phyloP scores from a whole-genome alignment of 2,113 vertebrate species.

The Blennius ocellaris region DNA sequence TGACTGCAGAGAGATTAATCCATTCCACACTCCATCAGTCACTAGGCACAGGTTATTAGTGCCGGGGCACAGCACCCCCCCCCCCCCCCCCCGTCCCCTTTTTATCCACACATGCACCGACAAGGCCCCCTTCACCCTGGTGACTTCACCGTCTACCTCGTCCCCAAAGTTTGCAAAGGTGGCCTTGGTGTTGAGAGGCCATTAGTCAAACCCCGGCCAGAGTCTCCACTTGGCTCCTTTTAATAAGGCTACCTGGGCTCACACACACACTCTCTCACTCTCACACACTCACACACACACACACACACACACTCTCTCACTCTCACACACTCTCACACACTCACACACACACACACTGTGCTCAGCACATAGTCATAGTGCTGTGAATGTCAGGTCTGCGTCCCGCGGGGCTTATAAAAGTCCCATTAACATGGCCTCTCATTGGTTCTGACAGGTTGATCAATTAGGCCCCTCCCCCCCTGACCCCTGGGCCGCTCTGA shows the following conservation, averaged over 20 bases:
- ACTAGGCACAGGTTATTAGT: constrained; percentile 78
- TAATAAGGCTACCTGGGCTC: constrained; percentile 83
- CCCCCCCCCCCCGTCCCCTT: not conserved
- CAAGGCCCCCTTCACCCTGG: constrained; percentile 61
- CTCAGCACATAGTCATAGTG: constrained; percentile 69
- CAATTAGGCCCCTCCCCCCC: constrained; percentile 92
- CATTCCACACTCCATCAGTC: constrained; percentile 79
- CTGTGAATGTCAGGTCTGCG: constrained; percentile 85
- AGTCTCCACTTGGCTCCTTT: constrained; percentile 86
- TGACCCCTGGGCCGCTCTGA: constrained; percentile 89
- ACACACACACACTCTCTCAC: constrained; percentile 4
- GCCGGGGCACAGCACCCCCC: constrained; percentile 39
- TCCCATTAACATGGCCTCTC: constrained; percentile 96
- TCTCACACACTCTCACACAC: constrained; percentile 59
- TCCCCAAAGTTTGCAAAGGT: constrained; percentile 76
- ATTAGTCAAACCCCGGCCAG: constrained; percentile 87
- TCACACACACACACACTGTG: constrained; percentile 26
- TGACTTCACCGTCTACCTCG: constrained; percentile 63
- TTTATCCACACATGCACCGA: constrained; percentile 14
- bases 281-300: constrained; percentile 58
- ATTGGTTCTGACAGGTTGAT: constrained; percentile 95
- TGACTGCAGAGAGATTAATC: constrained; percentile 77
- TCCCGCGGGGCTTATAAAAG: constrained; percentile 94
- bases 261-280: constrained; percentile 36
- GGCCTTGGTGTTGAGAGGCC: constrained; percentile 81